Evolutionary conservation across 2,113 vertebrate genomes (phyloP), one percentile per base, ranked within the genome.

Genomic region (Andinoacara biseriatus): DNA sequence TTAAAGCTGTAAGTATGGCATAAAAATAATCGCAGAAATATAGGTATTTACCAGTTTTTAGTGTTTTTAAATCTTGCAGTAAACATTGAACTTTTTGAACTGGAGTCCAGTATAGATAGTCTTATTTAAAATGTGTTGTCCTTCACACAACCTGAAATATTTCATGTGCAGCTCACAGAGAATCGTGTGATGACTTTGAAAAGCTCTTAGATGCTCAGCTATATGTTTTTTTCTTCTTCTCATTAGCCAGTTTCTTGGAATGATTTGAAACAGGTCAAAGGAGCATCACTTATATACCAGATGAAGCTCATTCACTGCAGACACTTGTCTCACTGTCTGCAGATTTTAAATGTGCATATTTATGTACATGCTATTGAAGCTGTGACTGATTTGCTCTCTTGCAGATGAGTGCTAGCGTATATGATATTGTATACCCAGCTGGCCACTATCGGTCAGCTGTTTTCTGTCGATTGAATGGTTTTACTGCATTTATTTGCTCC

Each of bases 391-490:
- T 5, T 46, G 33, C 58, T 76, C 5, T 67, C 24, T 74, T 24
- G 17, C 49, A 58, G 74, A 86, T 26, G 75, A 75, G n/a, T 40
- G 26, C 24, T 46, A 5, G 74, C 52, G 59, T 38, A 59, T 61
- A 10, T 74, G 18, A 87, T 58, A 22, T 40, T 49, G 35, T 33
- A 56, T 31, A 87, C 24, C 49, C 76, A 65, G 74, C 46, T 83
- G 86, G 78, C 84, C 78, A 46, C 82, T 82, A 31, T 29, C 58
- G 67, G 77, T 88, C 86, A 86, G 84, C 84, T 88, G 79, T 83
- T 90, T 85, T 89, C 87, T 67, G 40, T 60, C 2, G 26, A 74
- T 43, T 40, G 26, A 83, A 56, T 3, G 9, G 82, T 88, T 90
- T 88, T 88, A 77, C 61, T 78, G 54, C 78, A 86, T 90, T 65